These are phyloP conservation scores for Ancistrus triradiatus DNA, from an alignment of 2,113 vertebrate species.

Conservation along the genomic window DNA sequence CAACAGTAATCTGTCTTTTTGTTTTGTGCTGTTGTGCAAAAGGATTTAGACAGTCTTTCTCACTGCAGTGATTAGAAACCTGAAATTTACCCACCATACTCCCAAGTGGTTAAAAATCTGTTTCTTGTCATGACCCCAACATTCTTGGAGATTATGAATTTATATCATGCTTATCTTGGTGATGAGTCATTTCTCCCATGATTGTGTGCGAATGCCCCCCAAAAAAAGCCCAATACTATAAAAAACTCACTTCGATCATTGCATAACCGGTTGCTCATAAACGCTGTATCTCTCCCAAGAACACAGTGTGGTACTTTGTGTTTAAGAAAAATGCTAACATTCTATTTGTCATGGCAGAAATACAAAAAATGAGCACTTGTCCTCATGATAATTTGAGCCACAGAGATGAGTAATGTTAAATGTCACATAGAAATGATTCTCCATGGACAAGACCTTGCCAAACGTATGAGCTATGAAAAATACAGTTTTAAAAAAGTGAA, in stretches of 20 bases:
- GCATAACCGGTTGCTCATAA: slow-evolving; percentile 63
- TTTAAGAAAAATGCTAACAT: slow-evolving; percentile 24
- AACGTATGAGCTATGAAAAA: neutral
- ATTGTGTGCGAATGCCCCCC: slow-evolving; percentile 62
- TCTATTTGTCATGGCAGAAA: slow-evolving; percentile 9
- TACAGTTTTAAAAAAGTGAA: too few relatives aligned
- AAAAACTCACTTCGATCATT: slow-evolving; percentile 54
- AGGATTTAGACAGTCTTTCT: neutral
- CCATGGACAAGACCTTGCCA: neutral
- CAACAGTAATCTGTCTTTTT: too few relatives aligned
- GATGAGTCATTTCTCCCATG: slow-evolving; percentile 67
- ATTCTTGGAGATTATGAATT: slow-evolving; percentile 62
- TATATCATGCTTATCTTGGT: slow-evolving; percentile 59
- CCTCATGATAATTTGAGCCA: neutral
- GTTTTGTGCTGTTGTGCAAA: neutral
- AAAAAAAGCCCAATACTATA: too few relatives aligned
- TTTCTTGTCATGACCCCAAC: slow-evolving; percentile 40
- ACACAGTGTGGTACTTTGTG: slow-evolving; percentile 52
- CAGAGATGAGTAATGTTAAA: neutral
- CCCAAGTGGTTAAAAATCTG: slow-evolving; percentile 10
- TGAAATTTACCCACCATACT: slow-evolving; percentile 7
- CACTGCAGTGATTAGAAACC: neutral
- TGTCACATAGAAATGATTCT: neutral
- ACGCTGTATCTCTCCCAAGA: slow-evolving; percentile 58
- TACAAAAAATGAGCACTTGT: neutral